Conservation (phyloP, 2,797 vertebrate genomes). For the Myotis myotis region DNA sequence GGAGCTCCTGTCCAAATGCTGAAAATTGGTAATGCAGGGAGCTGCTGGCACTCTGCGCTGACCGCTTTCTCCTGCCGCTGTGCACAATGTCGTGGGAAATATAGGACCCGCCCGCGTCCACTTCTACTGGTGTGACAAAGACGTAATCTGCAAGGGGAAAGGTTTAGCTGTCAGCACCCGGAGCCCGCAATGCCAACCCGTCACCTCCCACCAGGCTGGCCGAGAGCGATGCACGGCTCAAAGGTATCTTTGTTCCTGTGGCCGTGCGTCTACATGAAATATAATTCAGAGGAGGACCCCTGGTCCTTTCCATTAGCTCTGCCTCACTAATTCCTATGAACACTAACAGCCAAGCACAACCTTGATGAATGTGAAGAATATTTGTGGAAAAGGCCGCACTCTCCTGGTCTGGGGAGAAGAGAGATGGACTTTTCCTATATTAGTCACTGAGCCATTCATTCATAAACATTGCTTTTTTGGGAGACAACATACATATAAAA, state of each 20-base stretch:
- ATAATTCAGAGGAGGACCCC: neutral
- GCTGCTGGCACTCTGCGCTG: conserved; percentile 82
- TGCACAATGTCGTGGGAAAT: conserved; percentile 91
- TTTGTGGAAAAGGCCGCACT: neutral
- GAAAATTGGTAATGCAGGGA: conserved; percentile 93
- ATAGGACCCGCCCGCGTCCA: conserved; percentile 90
- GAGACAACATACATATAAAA: neutral
- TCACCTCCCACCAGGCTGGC: conserved; percentile 21
- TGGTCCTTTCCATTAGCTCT: too few relatives aligned
- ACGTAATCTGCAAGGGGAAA: conserved; percentile 90
- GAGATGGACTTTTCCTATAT: neutral
- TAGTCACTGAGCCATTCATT: neutral
- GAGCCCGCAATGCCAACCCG: neutral
- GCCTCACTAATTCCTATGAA: neutral
- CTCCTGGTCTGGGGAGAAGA: neutral
- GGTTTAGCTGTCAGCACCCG: conserved; percentile 64
- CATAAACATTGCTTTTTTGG: neutral
- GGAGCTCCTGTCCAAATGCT: conserved; percentile 94
- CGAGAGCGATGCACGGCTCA: neutral
- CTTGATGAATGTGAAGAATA: neutral
- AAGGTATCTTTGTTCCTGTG: neutral
- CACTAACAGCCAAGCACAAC: neutral
- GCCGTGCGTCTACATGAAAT: too few relatives aligned
- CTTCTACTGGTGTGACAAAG: conserved; percentile 94
- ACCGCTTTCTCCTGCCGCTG: conserved; percentile 89